Conservation (phyloP, 2,888 invertebrate genomes). For the Hofmannophila pseudospretella region DNA sequence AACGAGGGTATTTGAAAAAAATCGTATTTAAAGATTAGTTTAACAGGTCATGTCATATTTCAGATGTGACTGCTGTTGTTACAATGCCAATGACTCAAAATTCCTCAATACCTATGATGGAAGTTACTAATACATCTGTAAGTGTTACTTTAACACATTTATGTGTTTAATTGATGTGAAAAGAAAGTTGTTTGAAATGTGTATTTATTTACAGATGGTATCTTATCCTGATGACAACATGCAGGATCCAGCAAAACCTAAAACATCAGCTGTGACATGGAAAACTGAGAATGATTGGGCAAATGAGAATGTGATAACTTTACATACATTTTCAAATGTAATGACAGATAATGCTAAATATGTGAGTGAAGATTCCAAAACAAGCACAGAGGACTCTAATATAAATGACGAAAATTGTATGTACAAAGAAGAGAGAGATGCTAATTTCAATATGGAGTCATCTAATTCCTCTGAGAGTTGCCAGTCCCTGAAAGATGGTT, state of each 20-base stretch:
- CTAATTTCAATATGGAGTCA: constrained; percentile 70
- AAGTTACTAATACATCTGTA: constrained; percentile 69
- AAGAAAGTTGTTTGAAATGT: too few relatives aligned
- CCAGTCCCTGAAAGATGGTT: constrained; percentile 63
- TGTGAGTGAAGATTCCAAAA: constrained; percentile 68
- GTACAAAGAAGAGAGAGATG: constrained; percentile 67
- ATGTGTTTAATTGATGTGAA: too few relatives aligned
- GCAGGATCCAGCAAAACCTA: constrained; percentile 68
- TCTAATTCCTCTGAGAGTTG: constrained; percentile 72
- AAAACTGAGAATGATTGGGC: constrained; percentile 62
- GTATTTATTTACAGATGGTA: constrained; percentile 42
- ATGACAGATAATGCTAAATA: constrained; percentile 59
- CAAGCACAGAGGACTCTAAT: constrained; percentile 66
- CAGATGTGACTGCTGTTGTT: constrained; percentile 71
- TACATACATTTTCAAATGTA: constrained; percentile 55
- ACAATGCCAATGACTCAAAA: constrained; percentile 70
- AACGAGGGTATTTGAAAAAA: constrained; percentile 4
- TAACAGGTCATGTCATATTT: constrained; percentile 19
- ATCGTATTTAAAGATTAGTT: constrained; percentile 4
- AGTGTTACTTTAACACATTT: constrained; percentile 37
- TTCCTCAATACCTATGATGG: constrained; percentile 69
- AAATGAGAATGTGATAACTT: constrained; percentile 56
- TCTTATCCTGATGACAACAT: constrained; percentile 66
- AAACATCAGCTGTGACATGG: constrained; percentile 66
- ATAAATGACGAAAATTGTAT: constrained; percentile 68